A percentile compares a stretch with the other conserved stretches of the same genome.
Conservation (phyloP, 2,113 vertebrate species). For the Pterophyllum scalare region DNA sequence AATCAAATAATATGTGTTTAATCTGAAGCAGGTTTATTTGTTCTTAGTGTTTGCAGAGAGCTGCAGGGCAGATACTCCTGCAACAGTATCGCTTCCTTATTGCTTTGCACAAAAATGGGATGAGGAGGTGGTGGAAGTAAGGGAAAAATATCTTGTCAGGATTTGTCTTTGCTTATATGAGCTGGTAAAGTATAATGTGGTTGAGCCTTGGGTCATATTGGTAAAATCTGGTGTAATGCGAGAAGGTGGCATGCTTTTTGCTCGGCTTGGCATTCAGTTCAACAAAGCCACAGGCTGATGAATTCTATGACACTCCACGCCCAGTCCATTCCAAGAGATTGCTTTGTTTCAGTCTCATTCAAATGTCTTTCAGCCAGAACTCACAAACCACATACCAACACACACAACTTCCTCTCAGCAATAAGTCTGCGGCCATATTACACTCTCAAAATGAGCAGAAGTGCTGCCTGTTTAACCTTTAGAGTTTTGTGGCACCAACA, state of each 20-base stretch:
- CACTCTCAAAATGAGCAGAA: not conserved
- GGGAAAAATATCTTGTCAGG: not conserved
- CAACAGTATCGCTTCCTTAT: slow-evolving; percentile 45
- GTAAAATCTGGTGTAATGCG: slow-evolving; percentile 13
- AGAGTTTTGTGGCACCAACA: not conserved
- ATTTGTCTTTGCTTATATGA: not conserved
- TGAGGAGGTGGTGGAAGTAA: not conserved
- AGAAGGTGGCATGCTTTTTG: slow-evolving; percentile 4
- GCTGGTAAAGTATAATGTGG: slow-evolving; percentile 40
- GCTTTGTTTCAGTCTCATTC: slow-evolving; percentile 25
- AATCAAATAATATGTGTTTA: slow-evolving; percentile 30
- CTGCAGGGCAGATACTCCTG: slow-evolving; percentile 26
- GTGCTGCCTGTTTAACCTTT: not conserved
- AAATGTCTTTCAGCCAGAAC: not conserved
- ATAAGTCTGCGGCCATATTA: not conserved
- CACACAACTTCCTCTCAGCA: not conserved
- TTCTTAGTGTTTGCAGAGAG: slow-evolving; percentile 53
- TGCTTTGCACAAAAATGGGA: slow-evolving; percentile 16
- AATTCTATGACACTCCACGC: slow-evolving; percentile 20
- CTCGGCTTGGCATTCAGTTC: not conserved
- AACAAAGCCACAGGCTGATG: slow-evolving; percentile 21
- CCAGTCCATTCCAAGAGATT: slow-evolving; percentile 8
- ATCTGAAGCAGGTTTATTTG: slow-evolving; percentile 44
- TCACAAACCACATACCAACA: slow-evolving; percentile 6
- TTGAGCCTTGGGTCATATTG: slow-evolving; percentile 14